Base-by-base conservation (phyloP, 2,797 vertebrate species). In the Psittacula echo region DNA sequence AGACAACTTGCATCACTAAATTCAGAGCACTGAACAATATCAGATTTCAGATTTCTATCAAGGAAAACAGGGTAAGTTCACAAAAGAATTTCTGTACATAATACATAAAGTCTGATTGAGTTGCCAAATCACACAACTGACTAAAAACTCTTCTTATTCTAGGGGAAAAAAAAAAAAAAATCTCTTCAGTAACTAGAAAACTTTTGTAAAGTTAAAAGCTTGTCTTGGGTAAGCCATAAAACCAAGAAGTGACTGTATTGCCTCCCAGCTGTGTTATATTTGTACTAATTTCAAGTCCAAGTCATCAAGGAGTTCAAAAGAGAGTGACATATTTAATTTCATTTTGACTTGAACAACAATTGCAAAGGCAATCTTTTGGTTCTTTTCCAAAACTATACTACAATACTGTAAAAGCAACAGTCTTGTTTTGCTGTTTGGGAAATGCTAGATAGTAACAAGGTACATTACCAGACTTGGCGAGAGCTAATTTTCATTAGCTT, bases 401-500 rank as follows among this genome's bases (percentile, higher is more conserved):
- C 11, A 60, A 17, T 67, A 62, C 32, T 62, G 20, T 21, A 71
- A 89, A 89, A 60, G n/a, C n/a, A 60, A 88, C 42, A 64, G 37
- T 41, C 24, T 84, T 70, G 39, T 85, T 66, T 71, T 90, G 41
- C 32, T 62, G 66, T 64, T 93, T 47, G 85, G 30, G 51, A 34
- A 91, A 60, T 60, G 64, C 81, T 92, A 76, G 65, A 79, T 91
- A 89, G 83, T 95, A 95, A 51, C 44, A 44, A 47, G 44, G 39
- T 95, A 67, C 54, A 48, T 90, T 79, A 88, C 19, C 61, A 87
- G 71, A 82, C 61, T 80, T 93, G 86, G 66, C 2, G 4, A 85
- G 81, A 94, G 58, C 60, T 92, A 90, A 90, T 89, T 95, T 96
- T 95, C 83, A 94, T 96, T 93, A 95, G 76, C 93, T 80, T 73